A percentile compares a stretch with the other conserved stretches of the same genome.
phyloP scores from a whole-genome alignment of 2,888 invertebrate species.

The Ennomos erosarius region DNA sequence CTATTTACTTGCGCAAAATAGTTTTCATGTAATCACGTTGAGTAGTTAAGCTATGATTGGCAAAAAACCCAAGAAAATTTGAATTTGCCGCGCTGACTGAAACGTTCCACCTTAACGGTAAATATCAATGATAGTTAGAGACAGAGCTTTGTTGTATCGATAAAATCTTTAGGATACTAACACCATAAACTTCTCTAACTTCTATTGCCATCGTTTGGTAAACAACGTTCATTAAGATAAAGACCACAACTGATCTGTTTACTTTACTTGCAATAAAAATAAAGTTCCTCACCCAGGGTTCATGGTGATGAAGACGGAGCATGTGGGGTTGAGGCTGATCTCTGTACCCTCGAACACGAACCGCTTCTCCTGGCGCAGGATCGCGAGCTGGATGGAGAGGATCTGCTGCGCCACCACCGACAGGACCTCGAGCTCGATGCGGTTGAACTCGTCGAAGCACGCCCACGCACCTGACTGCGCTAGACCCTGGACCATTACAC shows the following conservation, averaged over 20 bases:
- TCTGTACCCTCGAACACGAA: conserved; percentile 97
- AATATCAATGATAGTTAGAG: no score
- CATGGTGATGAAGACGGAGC: conserved; percentile 97
- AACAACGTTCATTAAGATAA: background rate
- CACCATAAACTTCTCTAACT: no score
- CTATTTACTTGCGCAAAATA: no score
- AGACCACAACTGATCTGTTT: background rate
- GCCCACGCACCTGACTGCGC: conserved; percentile 97
- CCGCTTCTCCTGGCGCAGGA: conserved; percentile 90
- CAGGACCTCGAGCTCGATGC: conserved; percentile 95
- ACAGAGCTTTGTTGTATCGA: no score
- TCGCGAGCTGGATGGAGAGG: conserved; percentile 94
- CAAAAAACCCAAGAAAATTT: no score
- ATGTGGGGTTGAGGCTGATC: conserved; percentile 94
- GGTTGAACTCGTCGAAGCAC: conserved; percentile 98
- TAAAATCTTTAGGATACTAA: no score
- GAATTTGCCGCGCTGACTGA: no score
- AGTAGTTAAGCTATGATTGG: no score
- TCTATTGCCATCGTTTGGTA: no score
- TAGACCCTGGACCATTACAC: conserved; percentile 86
- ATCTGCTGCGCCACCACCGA: conserved; percentile 98
- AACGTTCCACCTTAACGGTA: no score
- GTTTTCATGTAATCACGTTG: no score
- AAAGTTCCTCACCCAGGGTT: conserved; percentile 90
- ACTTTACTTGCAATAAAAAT: no score